Base-by-base conservation (phyloP, 2,888 invertebrate species). In the Selenia dentaria region DNA sequence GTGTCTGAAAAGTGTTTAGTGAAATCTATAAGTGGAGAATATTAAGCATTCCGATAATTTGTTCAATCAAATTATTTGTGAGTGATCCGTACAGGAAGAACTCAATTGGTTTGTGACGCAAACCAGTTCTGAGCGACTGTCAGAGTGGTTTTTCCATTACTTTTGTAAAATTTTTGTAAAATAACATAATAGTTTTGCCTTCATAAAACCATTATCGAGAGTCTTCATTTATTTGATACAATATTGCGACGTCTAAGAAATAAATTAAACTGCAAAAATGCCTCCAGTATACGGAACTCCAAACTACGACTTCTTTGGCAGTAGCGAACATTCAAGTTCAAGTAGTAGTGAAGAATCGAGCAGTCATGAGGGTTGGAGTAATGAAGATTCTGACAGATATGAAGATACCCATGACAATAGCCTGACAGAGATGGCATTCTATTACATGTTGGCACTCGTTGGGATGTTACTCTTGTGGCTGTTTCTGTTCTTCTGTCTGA, bases 391-490 rank as follows among this genome's bases (percentile, higher is more conserved):
- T 2, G 35, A 41, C 5, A 58, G 69, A 8, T 13, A n/a, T 3
- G 43, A 59, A 1, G 69, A 67, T 1, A 54, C 42, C 0, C 65
- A 62, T n/a, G 55, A 70, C 0, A 33, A 55, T 0, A 60, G 47
- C 3, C 33, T 83, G 9, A 66, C 66, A 0, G 61, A 83, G 13
- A 76, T 87, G 73, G 75, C 83, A 0, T 74, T 87, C 28, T 88
- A 83, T 84, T 89, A 89, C 45, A 70, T 80, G 69, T 57, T 86
- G 2, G 68, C 80, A 5, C 57, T 89, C 36, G 40, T 87, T 0
- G 62, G 51, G 2, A 75, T 89, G 77, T 60, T 89, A 34, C 42
- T 88, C 0, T 59, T 71, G 0, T 89, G 90, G 90, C 57, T 88
- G 0, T 8, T 84, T 2, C 53, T 86, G 31, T 88, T 79, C 71